Percentiles rank a stretch among this genome's conserved stretches.
Evolutionary conservation across 2,888 invertebrate species (phyloP).

Genomic region (Erynnis tages): DNA sequence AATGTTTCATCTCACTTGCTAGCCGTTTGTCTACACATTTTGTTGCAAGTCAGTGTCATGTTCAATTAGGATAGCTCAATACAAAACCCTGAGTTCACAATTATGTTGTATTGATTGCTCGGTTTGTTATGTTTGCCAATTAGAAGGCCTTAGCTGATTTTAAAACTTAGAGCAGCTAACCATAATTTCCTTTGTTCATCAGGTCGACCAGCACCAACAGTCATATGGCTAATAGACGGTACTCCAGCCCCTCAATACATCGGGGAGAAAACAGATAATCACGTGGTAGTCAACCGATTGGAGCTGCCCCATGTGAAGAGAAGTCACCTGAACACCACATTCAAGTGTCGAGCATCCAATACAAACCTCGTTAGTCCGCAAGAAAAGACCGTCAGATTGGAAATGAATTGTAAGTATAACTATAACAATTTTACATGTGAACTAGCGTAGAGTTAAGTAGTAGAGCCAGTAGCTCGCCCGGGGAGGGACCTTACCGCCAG

Average conservation of each 20-base stretch:
- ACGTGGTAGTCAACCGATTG: slow-evolving; percentile 90
- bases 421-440: too few species aligned
- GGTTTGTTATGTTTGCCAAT: too few species aligned
- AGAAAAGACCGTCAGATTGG: slow-evolving; percentile 90
- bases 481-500: too few species aligned
- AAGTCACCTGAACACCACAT: slow-evolving; percentile 91
- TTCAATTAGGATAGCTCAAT: too few species aligned
- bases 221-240: slow-evolving; percentile 91
- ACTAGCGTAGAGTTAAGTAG: too few species aligned
- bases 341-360: slow-evolving; percentile 93
- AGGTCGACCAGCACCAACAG: slow-evolving; percentile 92
- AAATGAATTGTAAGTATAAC: slow-evolving; percentile 89
- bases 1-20: not conserved
- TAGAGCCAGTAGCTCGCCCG: too few species aligned
- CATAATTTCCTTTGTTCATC: slow-evolving; percentile 30
- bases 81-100: too few species aligned
- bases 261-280: slow-evolving; percentile 85
- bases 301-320: slow-evolving; percentile 88
- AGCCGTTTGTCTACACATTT: not conserved
- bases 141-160: too few species aligned
- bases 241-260: slow-evolving; percentile 86
- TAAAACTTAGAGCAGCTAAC: not conserved
- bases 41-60: not conserved
- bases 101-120: too few species aligned
- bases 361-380: slow-evolving; percentile 92